phyloP scores from a whole-genome alignment of 2,113 vertebrate genomes.

The Hemiscyllium ocellatum region DNA sequence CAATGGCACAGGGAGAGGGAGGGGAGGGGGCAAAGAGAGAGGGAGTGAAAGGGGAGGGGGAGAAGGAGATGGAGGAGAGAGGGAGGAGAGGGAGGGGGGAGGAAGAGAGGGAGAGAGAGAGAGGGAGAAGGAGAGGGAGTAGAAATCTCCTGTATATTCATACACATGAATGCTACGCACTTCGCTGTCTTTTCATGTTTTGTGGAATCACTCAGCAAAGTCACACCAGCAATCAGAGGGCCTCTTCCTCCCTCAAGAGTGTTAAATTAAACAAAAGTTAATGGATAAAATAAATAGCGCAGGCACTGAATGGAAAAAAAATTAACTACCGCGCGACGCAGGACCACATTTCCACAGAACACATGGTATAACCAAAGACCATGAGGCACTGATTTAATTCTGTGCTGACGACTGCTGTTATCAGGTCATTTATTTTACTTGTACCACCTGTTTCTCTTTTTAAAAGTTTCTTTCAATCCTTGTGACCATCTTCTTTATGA shows the following conservation, averaged over 20 bases:
- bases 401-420: not conserved
- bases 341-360: not conserved
- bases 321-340: not conserved
- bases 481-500: not conserved
- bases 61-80: too few species aligned
- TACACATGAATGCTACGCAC: not conserved
- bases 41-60: too few species aligned
- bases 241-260: constrained; percentile 10
- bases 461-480: not conserved
- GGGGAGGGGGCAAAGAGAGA: too few species aligned
- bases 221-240: not conserved
- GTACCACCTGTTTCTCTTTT: not conserved
- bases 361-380: not conserved
- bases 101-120: too few species aligned
- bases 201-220: constrained; percentile 6
- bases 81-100: too few species aligned
- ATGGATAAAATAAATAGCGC: constrained; percentile 17
- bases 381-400: not conserved
- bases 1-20: constrained; percentile 52
- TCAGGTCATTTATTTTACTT: constrained; percentile 5
- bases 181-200: not conserved
- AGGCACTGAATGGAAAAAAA: constrained; percentile 1
- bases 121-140: too few species aligned
- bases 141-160: not conserved
- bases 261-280: constrained; percentile 33